Evolutionary conservation across 1,140 invertebrate genomes (phyloP).

Genomic region (Phymorhynchus buccinoides): DNA sequence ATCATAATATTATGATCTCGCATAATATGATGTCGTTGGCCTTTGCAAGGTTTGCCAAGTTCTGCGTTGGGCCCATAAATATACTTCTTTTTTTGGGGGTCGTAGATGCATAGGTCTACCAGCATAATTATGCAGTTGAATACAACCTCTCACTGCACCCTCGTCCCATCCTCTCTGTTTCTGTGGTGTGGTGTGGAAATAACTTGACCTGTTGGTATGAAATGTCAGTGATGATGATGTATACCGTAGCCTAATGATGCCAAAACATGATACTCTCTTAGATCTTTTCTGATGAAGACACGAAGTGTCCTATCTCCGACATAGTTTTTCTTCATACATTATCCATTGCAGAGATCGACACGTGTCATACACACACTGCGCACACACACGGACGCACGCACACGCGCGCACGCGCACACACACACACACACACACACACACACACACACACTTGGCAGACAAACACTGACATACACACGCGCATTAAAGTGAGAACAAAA

Average conservation of each 20-base stretch:
- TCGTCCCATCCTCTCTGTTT: neutral
- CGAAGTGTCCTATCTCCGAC: neutral
- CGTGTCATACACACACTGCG: neutral
- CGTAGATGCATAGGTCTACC: too few relatives aligned
- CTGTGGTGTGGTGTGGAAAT: neutral
- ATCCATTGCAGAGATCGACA: neutral
- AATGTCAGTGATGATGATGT: neutral
- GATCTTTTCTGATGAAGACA: neutral
- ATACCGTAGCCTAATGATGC: too few relatives aligned
- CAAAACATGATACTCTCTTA: neutral
- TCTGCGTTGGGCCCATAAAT: too few relatives aligned
- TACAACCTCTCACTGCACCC: too few relatives aligned
- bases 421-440: constrained; percentile 5
- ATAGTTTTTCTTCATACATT: neutral
- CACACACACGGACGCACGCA: neutral
- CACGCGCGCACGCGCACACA: neutral
- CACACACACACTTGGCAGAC: constrained; percentile 7
- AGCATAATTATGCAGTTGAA: too few relatives aligned
- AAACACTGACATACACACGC: too few relatives aligned
- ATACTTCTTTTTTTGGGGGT: too few relatives aligned
- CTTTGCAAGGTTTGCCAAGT: too few relatives aligned
- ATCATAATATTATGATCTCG: too few relatives aligned
- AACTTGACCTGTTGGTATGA: neutral
- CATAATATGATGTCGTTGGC: too few relatives aligned
- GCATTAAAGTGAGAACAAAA: too few relatives aligned